phyloP scores from a whole-genome alignment of 2,888 invertebrate species.

The Uropetala carovei region DNA sequence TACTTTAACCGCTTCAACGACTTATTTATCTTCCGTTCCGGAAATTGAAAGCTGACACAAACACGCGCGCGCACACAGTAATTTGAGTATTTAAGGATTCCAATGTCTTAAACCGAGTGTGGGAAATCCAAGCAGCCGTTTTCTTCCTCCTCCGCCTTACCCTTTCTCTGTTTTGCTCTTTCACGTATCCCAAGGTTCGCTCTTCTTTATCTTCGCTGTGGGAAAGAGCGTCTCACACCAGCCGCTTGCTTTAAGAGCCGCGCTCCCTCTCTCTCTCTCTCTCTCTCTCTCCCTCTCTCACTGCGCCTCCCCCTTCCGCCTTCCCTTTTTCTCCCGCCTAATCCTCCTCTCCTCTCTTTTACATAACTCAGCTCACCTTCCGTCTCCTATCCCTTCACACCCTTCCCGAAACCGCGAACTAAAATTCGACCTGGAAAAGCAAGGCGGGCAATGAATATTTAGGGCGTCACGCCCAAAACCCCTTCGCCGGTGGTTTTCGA shows the following conservation, averaged over 20 bases:
- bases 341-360: not conserved
- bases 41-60: too few relatives aligned
- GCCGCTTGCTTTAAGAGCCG: not conserved
- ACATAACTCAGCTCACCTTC: not conserved
- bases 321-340: not conserved
- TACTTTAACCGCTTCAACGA: too few relatives aligned
- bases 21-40: too few relatives aligned
- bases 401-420: slow-evolving; percentile 21
- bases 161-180: not conserved
- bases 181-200: not conserved
- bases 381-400: not conserved
- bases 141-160: not conserved
- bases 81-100: too few relatives aligned
- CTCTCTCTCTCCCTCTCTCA: not conserved
- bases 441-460: slow-evolving; percentile 10
- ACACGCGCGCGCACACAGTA: too few relatives aligned
- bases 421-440: slow-evolving; percentile 24
- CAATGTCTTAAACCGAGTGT: not conserved
- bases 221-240: not conserved
- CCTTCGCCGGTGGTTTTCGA: slow-evolving; percentile 18
- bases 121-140: not conserved
- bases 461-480: slow-evolving; percentile 20
- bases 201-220: not conserved
- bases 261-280: not conserved
- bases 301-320: not conserved